A percentile compares a stretch with the other conserved stretches of the same genome.
phyloP scores from a whole-genome alignment of 2,888 invertebrate species.

The Elaeidobius kamerunicus region DNA sequence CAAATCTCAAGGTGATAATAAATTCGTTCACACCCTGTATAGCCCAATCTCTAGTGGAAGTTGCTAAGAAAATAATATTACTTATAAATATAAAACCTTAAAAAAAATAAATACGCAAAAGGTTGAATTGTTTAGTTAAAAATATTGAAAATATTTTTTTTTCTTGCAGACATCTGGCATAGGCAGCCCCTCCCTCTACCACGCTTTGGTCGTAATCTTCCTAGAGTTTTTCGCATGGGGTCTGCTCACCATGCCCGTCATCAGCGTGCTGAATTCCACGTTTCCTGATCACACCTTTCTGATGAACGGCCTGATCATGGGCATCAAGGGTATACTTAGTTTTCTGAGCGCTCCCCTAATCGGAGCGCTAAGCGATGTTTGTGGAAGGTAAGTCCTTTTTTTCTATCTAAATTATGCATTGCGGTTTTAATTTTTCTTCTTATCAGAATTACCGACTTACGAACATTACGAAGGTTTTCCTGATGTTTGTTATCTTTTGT shows the following conservation, averaged over 20 bases:
- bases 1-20: no score
- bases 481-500: no score
- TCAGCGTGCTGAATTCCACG: constrained; percentile 88
- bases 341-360: constrained; percentile 88
- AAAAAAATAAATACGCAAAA: no score
- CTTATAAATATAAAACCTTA: no score
- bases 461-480: neutral
- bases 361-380: constrained; percentile 96
- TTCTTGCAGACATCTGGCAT: constrained; percentile 74
- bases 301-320: constrained; percentile 99
- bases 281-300: constrained; percentile 99
- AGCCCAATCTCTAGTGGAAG: no score
- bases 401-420: no score
- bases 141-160: no score
- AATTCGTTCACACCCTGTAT: no score
- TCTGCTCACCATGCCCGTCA: constrained; percentile 95
- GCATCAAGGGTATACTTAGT: constrained; percentile 82
- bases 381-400: constrained; percentile 66
- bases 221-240: constrained; percentile 99
- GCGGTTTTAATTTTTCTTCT: no score
- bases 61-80: no score
- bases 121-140: no score
- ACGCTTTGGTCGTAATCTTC: constrained; percentile 98
- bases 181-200: constrained; percentile 94
- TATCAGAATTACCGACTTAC: neutral